Base-by-base conservation (phyloP, 2,888 invertebrate genomes). In the Deladenus siricidicola region DNA sequence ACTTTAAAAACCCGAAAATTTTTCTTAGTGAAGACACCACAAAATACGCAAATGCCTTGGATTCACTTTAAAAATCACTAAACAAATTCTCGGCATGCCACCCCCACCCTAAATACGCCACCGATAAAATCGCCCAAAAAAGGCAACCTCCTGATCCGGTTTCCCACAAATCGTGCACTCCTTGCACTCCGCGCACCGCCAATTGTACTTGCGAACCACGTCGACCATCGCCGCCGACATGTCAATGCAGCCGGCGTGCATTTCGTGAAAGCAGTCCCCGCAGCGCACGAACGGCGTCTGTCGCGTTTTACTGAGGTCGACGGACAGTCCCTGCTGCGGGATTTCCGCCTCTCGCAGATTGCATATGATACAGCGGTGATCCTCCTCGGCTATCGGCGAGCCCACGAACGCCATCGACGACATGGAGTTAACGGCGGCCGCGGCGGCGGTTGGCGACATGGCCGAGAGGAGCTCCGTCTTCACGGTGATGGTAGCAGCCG, bases 101-200 rank as follows among this genome's bases (percentile, higher is more conserved):
- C 24, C 24, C 26, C 14, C 14, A 17, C 4, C 28, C 17, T 47
- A 17, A 17, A n/a, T 26, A 47, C 48, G 21, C 19, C 10, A 48
- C 23, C 21, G 23, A 4, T 26, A 6, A 17, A 10, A 49, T 62
- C 58, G n/a, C n/a, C n/a, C n/a, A n/a, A n/a, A n/a, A n/a, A n/a
- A n/a, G n/a, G n/a, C 10, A 52, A 83, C 83, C 80, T 88, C 89
- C 80, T 88, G 87, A 68, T 86, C 86, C 39, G 87, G 86, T 79
- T 86, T 86, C 72, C 85, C 85, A 81, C 92, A 93, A 69, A 86
- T 85, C 66, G 86, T 86, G 82, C 93, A 93, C 52, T 86, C 86
- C 83, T 92, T 92, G 81, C 92, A 93, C 73, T 89, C 90, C 70
- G 88, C 88, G 80, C 92, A 93, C 81, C 89, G 89, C 93, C 92